These are phyloP conservation scores for Anorthoa munda DNA, from an alignment of 2,888 invertebrate genomes.

Conservation along the genomic window DNA sequence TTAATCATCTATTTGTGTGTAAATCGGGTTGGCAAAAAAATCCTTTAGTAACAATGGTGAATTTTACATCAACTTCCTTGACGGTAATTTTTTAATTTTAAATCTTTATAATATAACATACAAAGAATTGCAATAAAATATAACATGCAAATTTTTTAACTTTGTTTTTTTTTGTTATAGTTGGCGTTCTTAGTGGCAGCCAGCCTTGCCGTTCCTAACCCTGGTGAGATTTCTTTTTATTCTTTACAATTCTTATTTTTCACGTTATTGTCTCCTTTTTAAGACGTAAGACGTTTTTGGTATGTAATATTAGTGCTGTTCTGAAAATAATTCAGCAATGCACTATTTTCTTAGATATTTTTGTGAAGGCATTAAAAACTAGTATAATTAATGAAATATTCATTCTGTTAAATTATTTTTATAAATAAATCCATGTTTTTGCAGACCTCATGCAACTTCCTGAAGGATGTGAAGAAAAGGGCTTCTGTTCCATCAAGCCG, in stretches of 20 bases:
- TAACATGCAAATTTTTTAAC: too few species aligned
- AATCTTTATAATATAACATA: too few species aligned
- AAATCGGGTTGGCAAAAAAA: constrained; percentile 20
- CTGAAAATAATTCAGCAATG: neutral
- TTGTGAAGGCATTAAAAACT: neutral
- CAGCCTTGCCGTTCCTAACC: constrained; percentile 33
- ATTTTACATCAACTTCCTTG: constrained; percentile 21
- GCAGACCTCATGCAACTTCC: constrained; percentile 38
- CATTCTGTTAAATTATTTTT: neutral
- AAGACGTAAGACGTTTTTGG: too few species aligned
- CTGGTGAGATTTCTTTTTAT: constrained; percentile 22
- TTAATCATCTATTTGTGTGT: too few species aligned
- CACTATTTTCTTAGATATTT: neutral
- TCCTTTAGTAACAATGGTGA: constrained; percentile 41
- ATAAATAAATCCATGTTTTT: neutral
- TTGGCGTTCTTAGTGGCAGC: constrained; percentile 25
- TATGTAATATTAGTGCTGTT: too few species aligned
- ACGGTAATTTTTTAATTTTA: constrained; percentile 20
- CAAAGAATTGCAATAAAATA: too few species aligned
- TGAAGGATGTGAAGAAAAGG: constrained; percentile 40
- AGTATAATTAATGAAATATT: neutral
- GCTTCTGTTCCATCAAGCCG: constrained; percentile 42
- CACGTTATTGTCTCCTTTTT: neutral
- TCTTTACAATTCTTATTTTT: neutral
- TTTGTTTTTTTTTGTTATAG: constrained; percentile 23